Evolutionary conservation across 2,888 invertebrate species (phyloP), one percentile per base, ranked within the genome.

Genomic region (Schizaphis graminum): DNA sequence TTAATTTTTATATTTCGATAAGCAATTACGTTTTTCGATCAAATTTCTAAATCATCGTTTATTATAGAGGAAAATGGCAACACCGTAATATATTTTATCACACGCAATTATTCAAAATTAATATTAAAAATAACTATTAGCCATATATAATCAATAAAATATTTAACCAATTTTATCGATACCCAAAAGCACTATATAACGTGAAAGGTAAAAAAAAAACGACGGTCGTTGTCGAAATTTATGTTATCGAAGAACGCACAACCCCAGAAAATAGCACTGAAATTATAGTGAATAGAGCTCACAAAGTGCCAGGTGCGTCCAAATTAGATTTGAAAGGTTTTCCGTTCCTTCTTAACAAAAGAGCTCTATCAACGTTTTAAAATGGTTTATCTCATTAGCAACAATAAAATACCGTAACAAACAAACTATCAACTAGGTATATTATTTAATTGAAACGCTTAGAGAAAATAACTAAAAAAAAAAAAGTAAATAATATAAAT

Each of bases 311-410:
- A 92, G 92, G 61, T 92, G 92, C 61, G 87, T 87, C 5, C 87
- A 87, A 87, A 92, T 92, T 92, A 92, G 35, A 92, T 92, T 92
- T 61, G 49, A 87, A 87, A 87, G 87, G 85, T 92, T 92, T 87
- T 87, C 61, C 87, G 26, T 87, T 92, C 4, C 61, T 61, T 28
- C 86, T 61, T 49, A 57, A 61, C 35, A 47, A 86, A 91, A 57
- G 24, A 87, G 49, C 26, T 92, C n/a, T 86, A 87, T 26, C 61
- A 28, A 49, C 26, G 28, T 87, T 87, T 87, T 35, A 16, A 61
- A 57, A 91, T 91, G 47, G 41, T 56, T 85, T 56, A 28, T 91
- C 28, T 91, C 56, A 56, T 85, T 91, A 56, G 41, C 41, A 61
- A 87, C 57, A 26, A 91, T 47, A 85, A 56, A 56, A 85, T 41